These are phyloP conservation scores for Sycophila sp. DNA, from an alignment of 1,140 invertebrate genomes.

Conservation along the genomic window DNA sequence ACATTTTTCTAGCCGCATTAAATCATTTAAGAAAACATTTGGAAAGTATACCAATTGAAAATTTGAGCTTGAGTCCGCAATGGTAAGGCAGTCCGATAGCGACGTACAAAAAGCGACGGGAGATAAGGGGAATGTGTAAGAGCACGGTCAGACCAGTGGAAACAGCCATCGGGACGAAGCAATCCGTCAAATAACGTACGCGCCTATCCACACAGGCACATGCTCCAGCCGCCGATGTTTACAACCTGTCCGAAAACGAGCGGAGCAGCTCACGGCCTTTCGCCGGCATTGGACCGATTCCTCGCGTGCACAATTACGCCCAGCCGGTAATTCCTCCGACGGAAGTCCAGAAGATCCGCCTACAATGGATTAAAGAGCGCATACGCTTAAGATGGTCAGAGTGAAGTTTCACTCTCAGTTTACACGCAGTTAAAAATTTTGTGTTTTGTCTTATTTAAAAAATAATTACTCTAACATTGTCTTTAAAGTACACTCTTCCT, in stretches of 20 bases:
- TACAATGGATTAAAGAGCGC: too few relatives aligned
- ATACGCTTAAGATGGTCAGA: too few relatives aligned
- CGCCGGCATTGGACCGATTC: not conserved
- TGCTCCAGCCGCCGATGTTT: not conserved
- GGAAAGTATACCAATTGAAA: too few relatives aligned
- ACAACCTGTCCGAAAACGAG: slow-evolving; percentile 2
- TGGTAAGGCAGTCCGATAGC: not conserved
- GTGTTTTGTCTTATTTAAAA: too few relatives aligned
- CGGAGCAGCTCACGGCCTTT: not conserved
- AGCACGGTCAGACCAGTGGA: too few relatives aligned
- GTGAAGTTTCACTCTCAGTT: too few relatives aligned
- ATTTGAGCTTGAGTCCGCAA: not conserved
- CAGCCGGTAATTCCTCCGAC: not conserved
- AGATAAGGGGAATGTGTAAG: not conserved
- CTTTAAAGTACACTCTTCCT: too few relatives aligned
- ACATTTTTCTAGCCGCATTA: too few relatives aligned
- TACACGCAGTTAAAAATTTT: too few relatives aligned
- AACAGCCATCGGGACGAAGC: too few relatives aligned
- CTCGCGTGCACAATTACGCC: not conserved
- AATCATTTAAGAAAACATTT: too few relatives aligned
- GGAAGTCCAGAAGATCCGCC: not conserved
- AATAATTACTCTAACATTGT: too few relatives aligned
- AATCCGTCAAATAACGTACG: not conserved
- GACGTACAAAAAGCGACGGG: not conserved
- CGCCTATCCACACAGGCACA: not conserved